Evolutionary conservation across 2,113 vertebrate species (phyloP).

Genomic region (Anoura caudifer): DNA sequence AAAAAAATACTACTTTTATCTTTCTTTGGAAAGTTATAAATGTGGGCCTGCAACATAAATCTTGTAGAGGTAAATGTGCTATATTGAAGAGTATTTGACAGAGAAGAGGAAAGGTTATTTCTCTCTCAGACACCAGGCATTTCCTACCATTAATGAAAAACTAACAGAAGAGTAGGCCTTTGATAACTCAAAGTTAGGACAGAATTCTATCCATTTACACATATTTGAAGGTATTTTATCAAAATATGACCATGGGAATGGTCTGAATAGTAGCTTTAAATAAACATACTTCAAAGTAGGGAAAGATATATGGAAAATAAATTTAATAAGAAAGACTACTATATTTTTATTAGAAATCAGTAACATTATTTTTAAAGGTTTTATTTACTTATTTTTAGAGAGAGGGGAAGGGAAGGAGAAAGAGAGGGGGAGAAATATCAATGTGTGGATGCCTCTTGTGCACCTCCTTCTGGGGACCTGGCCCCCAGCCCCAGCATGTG

Average conservation of each 20-base stretch:
- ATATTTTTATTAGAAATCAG: background rate
- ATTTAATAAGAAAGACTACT: background rate
- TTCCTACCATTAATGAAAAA: background rate
- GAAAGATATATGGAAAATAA: background rate
- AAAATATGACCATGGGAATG: background rate
- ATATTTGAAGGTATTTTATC: background rate
- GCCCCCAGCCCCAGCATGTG: too few species aligned
- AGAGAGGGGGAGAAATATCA: too few species aligned
- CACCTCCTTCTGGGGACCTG: too few species aligned
- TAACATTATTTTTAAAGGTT: background rate
- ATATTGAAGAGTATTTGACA: constrained; percentile 1
- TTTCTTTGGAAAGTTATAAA: constrained; percentile 26
- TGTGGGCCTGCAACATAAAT: background rate
- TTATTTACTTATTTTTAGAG: too few species aligned
- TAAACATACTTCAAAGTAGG: background rate
- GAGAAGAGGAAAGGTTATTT: constrained; percentile 1
- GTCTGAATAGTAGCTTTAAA: background rate
- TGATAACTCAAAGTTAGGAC: background rate
- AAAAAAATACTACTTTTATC: background rate
- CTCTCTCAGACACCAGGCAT: background rate
- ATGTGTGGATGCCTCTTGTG: too few species aligned
- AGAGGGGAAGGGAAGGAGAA: too few species aligned
- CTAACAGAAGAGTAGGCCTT: background rate
- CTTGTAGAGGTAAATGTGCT: background rate
- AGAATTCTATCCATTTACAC: background rate